Conservation (phyloP, 2,797 vertebrate species). For the Euthynnus affinis region DNA sequence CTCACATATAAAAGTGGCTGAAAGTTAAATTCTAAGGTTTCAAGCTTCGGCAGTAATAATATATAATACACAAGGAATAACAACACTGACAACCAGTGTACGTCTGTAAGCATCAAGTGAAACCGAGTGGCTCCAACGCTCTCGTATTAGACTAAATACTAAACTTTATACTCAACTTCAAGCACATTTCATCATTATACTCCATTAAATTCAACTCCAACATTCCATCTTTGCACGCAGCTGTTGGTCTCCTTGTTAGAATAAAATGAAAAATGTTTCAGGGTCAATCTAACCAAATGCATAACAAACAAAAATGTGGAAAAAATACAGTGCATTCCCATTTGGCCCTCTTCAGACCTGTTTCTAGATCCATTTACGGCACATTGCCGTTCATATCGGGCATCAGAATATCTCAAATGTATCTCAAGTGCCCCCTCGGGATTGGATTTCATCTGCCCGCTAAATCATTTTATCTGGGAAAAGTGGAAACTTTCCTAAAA, state of each 20-base stretch:
- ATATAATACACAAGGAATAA: conserved; percentile 34
- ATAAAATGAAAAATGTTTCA: neutral
- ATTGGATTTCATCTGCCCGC: no score
- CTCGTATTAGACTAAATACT: conserved; percentile 15
- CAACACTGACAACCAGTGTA: conserved; percentile 29
- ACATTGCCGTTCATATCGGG: no score
- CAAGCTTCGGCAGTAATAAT: conserved; percentile 43
- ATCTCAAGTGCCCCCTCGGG: no score
- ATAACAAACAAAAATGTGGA: neutral
- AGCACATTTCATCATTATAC: conserved; percentile 20
- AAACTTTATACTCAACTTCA: conserved; percentile 11
- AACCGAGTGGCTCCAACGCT: conserved; percentile 14
- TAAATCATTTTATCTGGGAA: no score
- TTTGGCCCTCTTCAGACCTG: no score
- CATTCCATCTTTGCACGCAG: neutral
- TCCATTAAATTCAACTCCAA: neutral
- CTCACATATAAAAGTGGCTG: conserved; percentile 32
- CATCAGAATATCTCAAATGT: no score
- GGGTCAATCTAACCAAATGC: neutral
- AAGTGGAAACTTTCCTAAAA: no score
- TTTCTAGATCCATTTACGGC: no score
- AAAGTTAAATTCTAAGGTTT: conserved; percentile 30
- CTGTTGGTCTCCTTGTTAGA: neutral
- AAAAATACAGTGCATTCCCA: no score
- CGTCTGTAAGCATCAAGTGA: conserved; percentile 8